Conservation (phyloP, 2,113 vertebrate species). For the Onychostoma macrolepis region DNA sequence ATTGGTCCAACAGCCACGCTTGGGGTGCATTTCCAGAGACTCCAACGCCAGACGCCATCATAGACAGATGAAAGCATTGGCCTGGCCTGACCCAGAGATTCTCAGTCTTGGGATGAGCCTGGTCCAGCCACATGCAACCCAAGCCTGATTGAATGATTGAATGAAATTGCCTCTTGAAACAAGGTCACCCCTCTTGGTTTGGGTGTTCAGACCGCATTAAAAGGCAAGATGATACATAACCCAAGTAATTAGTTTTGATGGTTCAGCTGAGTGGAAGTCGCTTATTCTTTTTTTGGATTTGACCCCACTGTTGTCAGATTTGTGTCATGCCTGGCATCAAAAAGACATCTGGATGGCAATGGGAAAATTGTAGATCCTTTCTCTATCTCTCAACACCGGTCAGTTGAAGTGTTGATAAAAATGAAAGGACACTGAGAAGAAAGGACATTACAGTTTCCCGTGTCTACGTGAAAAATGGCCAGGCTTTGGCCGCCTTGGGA, state of each 20-base stretch:
- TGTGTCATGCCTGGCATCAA: slow-evolving; percentile 57
- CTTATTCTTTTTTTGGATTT: slow-evolving; percentile 51
- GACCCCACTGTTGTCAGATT: slow-evolving; percentile 63
- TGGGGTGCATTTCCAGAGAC: slow-evolving; percentile 8
- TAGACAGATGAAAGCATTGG: slow-evolving; percentile 16
- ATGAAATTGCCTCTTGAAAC: slow-evolving; percentile 54
- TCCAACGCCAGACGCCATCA: slow-evolving; percentile 6
- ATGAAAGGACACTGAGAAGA: slow-evolving; percentile 11
- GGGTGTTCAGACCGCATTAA: slow-evolving; percentile 68
- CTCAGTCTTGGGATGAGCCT: not conserved
- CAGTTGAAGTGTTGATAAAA: slow-evolving; percentile 37
- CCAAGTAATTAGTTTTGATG: slow-evolving; percentile 69
- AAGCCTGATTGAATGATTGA: slow-evolving; percentile 43
- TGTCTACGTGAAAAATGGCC: slow-evolving; percentile 72
- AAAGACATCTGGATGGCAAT: slow-evolving; percentile 62
- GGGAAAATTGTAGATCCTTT: slow-evolving; percentile 36
- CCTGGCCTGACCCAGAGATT: slow-evolving; percentile 3
- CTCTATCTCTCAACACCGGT: not conserved
- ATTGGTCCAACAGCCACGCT: slow-evolving; percentile 6
- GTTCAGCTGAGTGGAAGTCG: slow-evolving; percentile 65
- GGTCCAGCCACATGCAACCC: slow-evolving; percentile 7
- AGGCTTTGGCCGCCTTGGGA: slow-evolving; percentile 70
- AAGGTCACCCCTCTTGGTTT: slow-evolving; percentile 65
- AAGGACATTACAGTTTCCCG: slow-evolving; percentile 60
- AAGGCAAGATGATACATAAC: slow-evolving; percentile 65